phyloP scores from a whole-genome alignment of 2,888 invertebrate genomes.

The Ophion ventricosus region DNA sequence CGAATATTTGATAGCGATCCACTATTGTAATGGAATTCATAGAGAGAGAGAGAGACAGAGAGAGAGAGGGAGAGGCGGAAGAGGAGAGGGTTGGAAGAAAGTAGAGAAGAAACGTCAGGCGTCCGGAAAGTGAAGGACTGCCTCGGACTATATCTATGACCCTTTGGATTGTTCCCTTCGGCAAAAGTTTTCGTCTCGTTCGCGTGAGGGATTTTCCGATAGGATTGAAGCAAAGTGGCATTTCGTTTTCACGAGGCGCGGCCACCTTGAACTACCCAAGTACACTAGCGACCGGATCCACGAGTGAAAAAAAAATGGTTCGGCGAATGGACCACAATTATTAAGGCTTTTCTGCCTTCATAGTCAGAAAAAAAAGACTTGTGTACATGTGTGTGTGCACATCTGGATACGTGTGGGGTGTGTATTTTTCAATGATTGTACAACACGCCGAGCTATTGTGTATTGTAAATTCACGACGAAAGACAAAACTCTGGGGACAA shows the following conservation, averaged over 20 bases:
- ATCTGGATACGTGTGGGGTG: neutral
- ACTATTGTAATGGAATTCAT: conserved; percentile 44
- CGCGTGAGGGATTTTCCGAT: conserved; percentile 44
- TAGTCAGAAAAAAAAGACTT: neutral
- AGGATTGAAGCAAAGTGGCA: conserved; percentile 47
- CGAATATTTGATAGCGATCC: conserved; percentile 58
- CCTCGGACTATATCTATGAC: conserved; percentile 1
- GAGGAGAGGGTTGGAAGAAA: conserved; percentile 14
- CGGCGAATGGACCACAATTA: conserved; percentile 56
- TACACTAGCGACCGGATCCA: conserved; percentile 36
- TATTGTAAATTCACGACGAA: conserved; percentile 15
- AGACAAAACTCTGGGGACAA: neutral
- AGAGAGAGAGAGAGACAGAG: conserved; percentile 4
- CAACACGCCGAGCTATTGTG: conserved; percentile 1
- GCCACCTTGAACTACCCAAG: conserved; percentile 38
- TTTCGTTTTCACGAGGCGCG: conserved; percentile 15
- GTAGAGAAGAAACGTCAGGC: conserved; percentile 37
- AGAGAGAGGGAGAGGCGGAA: conserved; percentile 19
- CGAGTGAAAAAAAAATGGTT: conserved; percentile 40
- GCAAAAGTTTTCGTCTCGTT: conserved; percentile 51
- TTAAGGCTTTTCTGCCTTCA: conserved; percentile 46
- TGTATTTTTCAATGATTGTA: conserved; percentile 21
- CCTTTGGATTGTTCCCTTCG: conserved; percentile 41
- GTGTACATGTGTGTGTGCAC: neutral
- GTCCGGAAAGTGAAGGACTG: conserved; percentile 41